A percentile compares a stretch with the other conserved stretches of the same genome.
Conservation (phyloP, 2,797 vertebrate species). For the Craterocephalus amniculus region DNA sequence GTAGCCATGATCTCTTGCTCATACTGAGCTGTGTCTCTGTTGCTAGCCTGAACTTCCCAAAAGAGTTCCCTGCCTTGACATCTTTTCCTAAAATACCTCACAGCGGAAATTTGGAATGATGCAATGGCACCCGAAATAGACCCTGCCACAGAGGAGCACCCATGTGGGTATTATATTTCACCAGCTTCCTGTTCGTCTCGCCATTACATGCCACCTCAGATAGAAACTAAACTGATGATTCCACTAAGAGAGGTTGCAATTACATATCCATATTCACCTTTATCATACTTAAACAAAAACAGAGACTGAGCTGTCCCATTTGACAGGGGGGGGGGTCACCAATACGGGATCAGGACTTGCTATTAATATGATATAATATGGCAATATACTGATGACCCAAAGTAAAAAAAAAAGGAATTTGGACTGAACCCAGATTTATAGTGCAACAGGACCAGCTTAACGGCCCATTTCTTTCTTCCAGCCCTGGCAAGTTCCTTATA, state of each 20-base stretch:
- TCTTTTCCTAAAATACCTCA: constrained; percentile 69
- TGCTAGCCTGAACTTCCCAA: constrained; percentile 38
- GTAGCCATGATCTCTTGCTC: constrained; percentile 22
- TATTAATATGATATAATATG: neutral
- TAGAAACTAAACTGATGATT: constrained; percentile 9
- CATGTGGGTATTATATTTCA: constrained; percentile 61
- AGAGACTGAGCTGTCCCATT: neutral
- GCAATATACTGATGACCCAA: neutral
- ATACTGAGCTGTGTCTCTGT: constrained; percentile 2
- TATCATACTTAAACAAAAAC: neutral
- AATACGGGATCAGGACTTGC: neutral
- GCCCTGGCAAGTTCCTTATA: neutral
- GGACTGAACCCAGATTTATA: neutral
- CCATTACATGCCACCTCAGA: constrained; percentile 18
- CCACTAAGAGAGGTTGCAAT: neutral
- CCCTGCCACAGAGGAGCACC: constrained; percentile 32
- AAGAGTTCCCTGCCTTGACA: constrained; percentile 51
- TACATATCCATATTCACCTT: neutral
- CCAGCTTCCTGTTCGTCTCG: constrained; percentile 38
- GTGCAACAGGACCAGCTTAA: neutral
- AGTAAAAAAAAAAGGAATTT: neutral
- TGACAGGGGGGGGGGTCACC: neutral
- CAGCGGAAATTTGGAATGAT: constrained; percentile 42
- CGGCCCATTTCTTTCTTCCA: neutral
- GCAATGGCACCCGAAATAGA: constrained; percentile 61